Evolutionary conservation across 2,888 invertebrate species (phyloP).

Genomic region (Tubulanus polymorphus): DNA sequence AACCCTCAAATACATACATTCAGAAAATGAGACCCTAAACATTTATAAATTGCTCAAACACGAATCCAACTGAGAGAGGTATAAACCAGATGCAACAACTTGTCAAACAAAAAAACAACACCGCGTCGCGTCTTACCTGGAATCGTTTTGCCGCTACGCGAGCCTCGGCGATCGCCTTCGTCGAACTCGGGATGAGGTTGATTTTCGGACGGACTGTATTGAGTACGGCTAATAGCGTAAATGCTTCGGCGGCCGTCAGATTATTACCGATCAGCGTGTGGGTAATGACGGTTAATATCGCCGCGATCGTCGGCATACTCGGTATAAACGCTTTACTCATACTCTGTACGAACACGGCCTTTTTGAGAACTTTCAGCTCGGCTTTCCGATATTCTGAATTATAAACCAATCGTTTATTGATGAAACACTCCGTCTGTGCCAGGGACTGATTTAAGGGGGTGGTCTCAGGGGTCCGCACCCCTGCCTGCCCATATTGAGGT

Average conservation of each 20-base stretch:
- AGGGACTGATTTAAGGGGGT: no score
- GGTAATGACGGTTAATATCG: slow-evolving; percentile 61
- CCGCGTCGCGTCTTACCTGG: slow-evolving; percentile 38
- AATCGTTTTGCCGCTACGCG: slow-evolving; percentile 32
- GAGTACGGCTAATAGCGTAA: slow-evolving; percentile 35
- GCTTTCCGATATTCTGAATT: no score
- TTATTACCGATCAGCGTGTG: slow-evolving; percentile 59
- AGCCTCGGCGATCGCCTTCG: slow-evolving; percentile 35
- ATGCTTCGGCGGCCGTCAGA: slow-evolving; percentile 58
- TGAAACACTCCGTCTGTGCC: no score
- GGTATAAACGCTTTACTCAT: slow-evolving; percentile 61
- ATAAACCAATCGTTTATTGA: no score
- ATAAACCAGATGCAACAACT: no score
- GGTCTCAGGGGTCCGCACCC: no score
- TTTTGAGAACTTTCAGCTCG: slow-evolving; percentile 58
- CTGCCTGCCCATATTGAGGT: no score
- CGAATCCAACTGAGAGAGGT: neutral
- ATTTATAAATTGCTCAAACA: neutral
- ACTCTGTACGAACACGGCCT: slow-evolving; percentile 61
- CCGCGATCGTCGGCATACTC: slow-evolving; percentile 62
- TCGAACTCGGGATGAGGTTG: slow-evolving; percentile 31
- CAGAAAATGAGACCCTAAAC: neutral
- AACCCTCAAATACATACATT: no score
- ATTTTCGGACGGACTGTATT: slow-evolving; percentile 28
- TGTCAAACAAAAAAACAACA: no score